A percentile compares a stretch with the other conserved stretches of the same genome.
phyloP scores from a whole-genome alignment of 2,888 invertebrate species.

The Trachelus iudaicus region DNA sequence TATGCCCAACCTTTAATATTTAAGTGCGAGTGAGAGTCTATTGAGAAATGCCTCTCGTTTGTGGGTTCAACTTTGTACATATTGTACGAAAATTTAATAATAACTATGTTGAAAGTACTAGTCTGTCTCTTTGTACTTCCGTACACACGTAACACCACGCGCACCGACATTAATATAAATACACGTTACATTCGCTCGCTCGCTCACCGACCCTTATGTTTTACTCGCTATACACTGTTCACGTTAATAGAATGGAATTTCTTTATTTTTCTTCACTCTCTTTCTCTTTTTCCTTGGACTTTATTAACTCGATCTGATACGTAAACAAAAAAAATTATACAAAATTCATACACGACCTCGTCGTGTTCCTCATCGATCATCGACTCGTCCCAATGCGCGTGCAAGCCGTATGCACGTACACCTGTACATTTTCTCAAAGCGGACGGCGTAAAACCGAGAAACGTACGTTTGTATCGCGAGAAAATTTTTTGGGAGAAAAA shows the following conservation, averaged over 20 bases:
- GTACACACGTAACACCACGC: constrained; percentile 29
- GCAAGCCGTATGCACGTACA: neutral
- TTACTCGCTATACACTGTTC: neutral
- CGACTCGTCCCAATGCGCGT: neutral
- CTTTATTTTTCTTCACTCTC: neutral
- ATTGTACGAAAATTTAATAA: constrained; percentile 58
- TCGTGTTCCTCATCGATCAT: neutral
- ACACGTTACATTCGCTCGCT: neutral
- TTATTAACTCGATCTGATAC: neutral
- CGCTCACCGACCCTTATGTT: neutral
- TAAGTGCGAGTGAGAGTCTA: constrained; percentile 64
- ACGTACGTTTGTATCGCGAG: neutral
- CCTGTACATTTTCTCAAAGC: neutral
- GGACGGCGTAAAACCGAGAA: neutral
- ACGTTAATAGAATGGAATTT: neutral
- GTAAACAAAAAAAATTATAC: neutral
- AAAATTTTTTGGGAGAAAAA: neutral
- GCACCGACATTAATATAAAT: neutral
- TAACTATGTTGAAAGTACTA: constrained; percentile 64
- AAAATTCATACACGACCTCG: neutral
- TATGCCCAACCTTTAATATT: constrained; percentile 65
- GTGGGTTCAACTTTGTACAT: constrained; percentile 64
- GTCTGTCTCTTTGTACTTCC: constrained; percentile 61
- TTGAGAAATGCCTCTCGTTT: constrained; percentile 62
- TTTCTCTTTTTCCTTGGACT: neutral